Percentiles rank a stretch among this genome's conserved stretches.
phyloP scores from a whole-genome alignment of 1,140 invertebrate genomes.

The Drosophila repleta region DNA sequence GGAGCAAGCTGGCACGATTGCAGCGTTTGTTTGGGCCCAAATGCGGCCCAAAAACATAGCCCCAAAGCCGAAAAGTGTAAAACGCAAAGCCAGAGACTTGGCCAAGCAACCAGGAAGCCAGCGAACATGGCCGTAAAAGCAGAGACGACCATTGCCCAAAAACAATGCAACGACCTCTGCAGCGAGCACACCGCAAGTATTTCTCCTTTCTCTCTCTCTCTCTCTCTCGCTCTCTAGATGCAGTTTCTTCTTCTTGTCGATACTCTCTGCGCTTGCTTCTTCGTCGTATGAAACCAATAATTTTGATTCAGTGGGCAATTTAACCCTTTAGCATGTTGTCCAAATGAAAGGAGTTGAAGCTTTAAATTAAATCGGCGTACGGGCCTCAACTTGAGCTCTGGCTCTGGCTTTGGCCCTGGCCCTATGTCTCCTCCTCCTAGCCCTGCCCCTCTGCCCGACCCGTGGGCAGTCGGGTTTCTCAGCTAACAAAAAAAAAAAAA shows the following conservation, averaged over 20 bases:
- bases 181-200: slow-evolving; percentile 15
- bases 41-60: slow-evolving; percentile 29
- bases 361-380: slow-evolving; percentile 80
- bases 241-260: slow-evolving; percentile 23
- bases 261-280: slow-evolving; percentile 29
- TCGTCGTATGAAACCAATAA: slow-evolving; percentile 75
- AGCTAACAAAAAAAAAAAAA: slow-evolving; percentile 2
- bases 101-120: slow-evolving; percentile 37
- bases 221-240: neutral
- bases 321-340: slow-evolving; percentile 82
- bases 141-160: slow-evolving; percentile 45
- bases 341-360: slow-evolving; percentile 79
- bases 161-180: slow-evolving; percentile 70
- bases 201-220: slow-evolving; percentile 16
- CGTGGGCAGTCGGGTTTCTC: neutral
- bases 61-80: slow-evolving; percentile 64
- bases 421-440: neutral
- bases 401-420: slow-evolving; percentile 17
- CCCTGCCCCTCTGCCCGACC: neutral
- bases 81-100: slow-evolving; percentile 60
- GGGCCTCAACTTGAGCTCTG: slow-evolving; percentile 18
- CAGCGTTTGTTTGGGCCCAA: slow-evolving; percentile 19
- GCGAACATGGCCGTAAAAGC: slow-evolving; percentile 49
- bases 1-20: slow-evolving; percentile 53
- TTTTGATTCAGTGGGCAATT: slow-evolving; percentile 84